Evolutionary conservation across 2,113 vertebrate species (phyloP).

Genomic region (Oceanodroma tethys): DNA sequence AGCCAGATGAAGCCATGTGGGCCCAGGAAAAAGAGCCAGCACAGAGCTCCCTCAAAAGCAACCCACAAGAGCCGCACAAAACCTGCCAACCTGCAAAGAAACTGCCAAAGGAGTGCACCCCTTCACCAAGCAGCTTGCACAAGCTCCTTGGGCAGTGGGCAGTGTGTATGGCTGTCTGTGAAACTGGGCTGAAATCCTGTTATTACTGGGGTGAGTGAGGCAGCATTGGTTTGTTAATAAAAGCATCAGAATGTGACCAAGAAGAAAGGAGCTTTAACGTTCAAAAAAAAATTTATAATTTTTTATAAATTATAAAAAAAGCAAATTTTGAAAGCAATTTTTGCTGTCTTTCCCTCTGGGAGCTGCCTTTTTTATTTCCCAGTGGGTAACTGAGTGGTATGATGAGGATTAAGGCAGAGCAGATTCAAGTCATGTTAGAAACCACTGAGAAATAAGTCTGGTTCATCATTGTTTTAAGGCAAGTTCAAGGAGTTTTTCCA

Average conservation of each 20-base stretch:
- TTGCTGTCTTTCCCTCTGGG: not conserved
- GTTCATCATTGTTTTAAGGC: not conserved
- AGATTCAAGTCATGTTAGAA: not conserved
- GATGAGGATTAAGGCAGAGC: not conserved
- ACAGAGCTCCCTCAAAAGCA: not conserved
- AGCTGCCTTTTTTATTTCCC: not conserved
- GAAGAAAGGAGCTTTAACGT: not conserved
- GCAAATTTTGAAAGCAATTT: not conserved
- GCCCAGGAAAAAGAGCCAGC: not conserved
- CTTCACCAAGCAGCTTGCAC: not conserved
- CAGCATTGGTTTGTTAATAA: not conserved
- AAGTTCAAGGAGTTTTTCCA: not conserved
- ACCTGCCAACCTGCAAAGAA: not conserved
- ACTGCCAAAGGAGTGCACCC: not conserved
- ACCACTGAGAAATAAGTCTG: not conserved
- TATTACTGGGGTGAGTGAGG: not conserved
- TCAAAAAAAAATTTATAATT: not conserved
- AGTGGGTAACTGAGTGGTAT: not conserved
- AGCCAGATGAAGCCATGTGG: not conserved
- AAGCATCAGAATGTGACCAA: not conserved
- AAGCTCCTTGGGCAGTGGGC: not conserved
- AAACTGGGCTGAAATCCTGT: not conserved
- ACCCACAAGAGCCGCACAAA: not conserved
- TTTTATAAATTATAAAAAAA: not conserved
- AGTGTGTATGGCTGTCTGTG: not conserved